Evolutionary conservation across 2,797 vertebrate genomes (phyloP).

Genomic region (Halcyon smyrnensis): DNA sequence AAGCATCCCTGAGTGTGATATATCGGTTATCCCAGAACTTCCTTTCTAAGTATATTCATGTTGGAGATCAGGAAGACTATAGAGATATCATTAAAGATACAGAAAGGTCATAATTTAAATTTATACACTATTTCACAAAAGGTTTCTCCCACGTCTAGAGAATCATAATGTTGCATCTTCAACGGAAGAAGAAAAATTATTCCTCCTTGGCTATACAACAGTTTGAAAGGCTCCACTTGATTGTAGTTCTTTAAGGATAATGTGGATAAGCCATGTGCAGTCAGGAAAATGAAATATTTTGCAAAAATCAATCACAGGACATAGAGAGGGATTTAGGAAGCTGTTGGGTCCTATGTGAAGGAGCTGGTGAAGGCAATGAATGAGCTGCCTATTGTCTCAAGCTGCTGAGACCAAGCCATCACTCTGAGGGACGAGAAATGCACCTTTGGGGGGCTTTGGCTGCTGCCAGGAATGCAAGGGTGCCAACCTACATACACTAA

Average conservation of each 20-base stretch:
- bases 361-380: not conserved
- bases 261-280: not conserved
- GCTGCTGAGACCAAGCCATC: not conserved
- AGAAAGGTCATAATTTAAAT: not conserved
- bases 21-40: not conserved
- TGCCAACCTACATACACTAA: not conserved
- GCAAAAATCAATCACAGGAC: not conserved
- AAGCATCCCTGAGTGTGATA: not conserved
- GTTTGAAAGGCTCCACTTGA: not conserved
- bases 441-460: not conserved
- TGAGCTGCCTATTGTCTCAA: fast-evolving
- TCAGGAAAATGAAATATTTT: not conserved
- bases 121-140: not conserved
- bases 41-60: not conserved
- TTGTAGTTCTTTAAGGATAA: not conserved
- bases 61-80: not conserved
- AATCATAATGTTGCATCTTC: not conserved
- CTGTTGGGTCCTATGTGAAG: not conserved
- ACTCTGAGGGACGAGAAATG: not conserved
- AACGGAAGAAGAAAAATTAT: not conserved
- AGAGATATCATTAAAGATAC: not conserved
- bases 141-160: not conserved
- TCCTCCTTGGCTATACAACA: not conserved
- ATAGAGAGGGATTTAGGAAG: not conserved
- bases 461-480: not conserved